Evolutionary conservation across 2,888 invertebrate species (phyloP), one percentile per base, ranked within the genome.

Genomic region (Nebria salina): DNA sequence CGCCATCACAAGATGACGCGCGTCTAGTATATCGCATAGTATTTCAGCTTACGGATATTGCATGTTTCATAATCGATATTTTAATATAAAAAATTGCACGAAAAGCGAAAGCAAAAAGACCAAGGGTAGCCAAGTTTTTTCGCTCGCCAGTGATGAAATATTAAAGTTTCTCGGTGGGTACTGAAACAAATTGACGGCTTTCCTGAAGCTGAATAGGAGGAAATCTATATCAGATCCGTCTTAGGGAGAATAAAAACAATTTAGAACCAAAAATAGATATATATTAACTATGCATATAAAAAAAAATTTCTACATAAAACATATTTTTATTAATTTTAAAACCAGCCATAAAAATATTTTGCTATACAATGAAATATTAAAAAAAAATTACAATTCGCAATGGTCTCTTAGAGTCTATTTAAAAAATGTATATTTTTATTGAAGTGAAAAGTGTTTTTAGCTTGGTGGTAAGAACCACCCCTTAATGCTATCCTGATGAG

Each of bases 51-150:
- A 70, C 70, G 70, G 75, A 81, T 81, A 81, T 81, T 81, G 81
- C 81, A 72, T 81, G 42, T 81, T 81, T 76, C 75, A 81, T 81
- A 81, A 81, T 81, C 81, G 81, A 81, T 81, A 81, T 81, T 81
- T 81, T 81, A 81, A 81, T 81, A 81, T 81, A 81, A 81, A 81
- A 81, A 81, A 68, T 70, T 70, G 75, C 34, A 64, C 74, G 75
- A 80, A 78, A 75, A 80, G 70, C 15, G 54, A 54, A 54, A 54
- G 54, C 54, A 54, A 54, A 54, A 54, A 54, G 54, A 54, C 54
- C 70, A 25, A 34, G 70, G 70, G 70, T 34, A 70, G 25, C 7
- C 26, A 34, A 25, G 25, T 70, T 70, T 70, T 68, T 70, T 70
- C 7, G 70, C 26, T 26, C 26, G 70, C 26, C 34, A 34, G 70